Percentiles rank a stretch among this genome's conserved stretches.
Evolutionary conservation across 1,140 invertebrate species (phyloP).

Genomic region (Bombus fervidus): DNA sequence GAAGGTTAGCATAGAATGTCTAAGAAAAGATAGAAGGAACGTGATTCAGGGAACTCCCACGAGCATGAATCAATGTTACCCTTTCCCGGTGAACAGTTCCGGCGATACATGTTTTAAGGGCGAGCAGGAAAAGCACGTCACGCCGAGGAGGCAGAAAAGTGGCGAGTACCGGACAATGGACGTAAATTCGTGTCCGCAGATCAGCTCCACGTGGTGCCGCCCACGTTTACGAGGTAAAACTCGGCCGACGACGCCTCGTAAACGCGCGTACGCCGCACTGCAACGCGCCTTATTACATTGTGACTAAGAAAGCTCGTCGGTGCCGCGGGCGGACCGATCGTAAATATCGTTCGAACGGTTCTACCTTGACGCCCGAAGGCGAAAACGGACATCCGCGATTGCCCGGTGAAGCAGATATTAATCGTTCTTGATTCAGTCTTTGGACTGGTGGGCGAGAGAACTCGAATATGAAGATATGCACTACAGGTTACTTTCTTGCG

Average conservation of each 20-base stretch:
- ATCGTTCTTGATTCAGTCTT: conserved; percentile 55
- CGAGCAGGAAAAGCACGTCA: conserved; percentile 36
- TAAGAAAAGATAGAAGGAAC: not conserved
- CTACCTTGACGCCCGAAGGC: conserved; percentile 38
- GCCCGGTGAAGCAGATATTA: conserved; percentile 49
- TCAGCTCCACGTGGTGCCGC: conserved; percentile 62
- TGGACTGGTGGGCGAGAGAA: conserved; percentile 39
- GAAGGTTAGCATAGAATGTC: not conserved
- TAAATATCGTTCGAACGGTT: conserved; percentile 65
- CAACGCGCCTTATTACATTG: conserved; percentile 63
- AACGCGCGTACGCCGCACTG: conserved; percentile 44
- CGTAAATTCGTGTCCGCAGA: conserved; percentile 66
- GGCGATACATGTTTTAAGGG: conserved; percentile 3
- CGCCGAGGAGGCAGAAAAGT: conserved; percentile 56
- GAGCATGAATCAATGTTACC: conserved; percentile 26
- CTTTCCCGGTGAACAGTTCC: not conserved
- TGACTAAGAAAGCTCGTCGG: conserved; percentile 58
- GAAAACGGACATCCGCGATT: conserved; percentile 52
- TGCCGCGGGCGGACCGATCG: conserved; percentile 56
- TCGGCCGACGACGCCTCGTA: conserved; percentile 67
- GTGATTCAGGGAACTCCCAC: conserved; percentile 14
- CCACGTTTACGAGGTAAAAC: conserved; percentile 65
- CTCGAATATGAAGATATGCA: not conserved
- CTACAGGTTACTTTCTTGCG: not conserved
- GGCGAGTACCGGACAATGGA: conserved; percentile 67